Conservation (phyloP, 2,888 invertebrate genomes). For the Apoderus coryli region DNA sequence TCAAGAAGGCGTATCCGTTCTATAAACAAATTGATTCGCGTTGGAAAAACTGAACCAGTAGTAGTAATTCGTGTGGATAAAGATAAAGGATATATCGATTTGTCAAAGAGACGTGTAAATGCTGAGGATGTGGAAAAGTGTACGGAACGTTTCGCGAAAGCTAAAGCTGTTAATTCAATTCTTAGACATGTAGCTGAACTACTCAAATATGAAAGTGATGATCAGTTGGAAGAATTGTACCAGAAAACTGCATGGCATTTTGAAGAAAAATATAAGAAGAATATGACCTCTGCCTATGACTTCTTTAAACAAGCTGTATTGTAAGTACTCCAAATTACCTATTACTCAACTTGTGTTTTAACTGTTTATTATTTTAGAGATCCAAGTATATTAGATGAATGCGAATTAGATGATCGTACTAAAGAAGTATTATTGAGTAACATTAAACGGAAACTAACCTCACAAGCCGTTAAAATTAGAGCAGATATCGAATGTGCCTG, state of each 20-base stretch:
- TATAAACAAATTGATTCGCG: constrained; percentile 96
- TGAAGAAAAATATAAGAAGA: constrained; percentile 90
- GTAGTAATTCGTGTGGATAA: constrained; percentile 99
- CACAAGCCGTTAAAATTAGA: constrained; percentile 92
- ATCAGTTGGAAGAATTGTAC: constrained; percentile 89
- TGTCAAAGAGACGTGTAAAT: constrained; percentile 96
- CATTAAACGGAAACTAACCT: constrained; percentile 90
- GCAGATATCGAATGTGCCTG: constrained; percentile 89
- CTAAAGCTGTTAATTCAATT: constrained; percentile 96
- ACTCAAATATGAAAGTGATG: constrained; percentile 77
- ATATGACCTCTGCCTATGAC: constrained; percentile 92
- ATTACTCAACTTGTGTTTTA: neutral
- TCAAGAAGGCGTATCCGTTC: constrained; percentile 97
- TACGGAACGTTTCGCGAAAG: constrained; percentile 96
- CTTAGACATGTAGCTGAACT: constrained; percentile 94
- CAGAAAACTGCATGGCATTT: constrained; percentile 96
- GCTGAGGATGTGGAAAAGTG: constrained; percentile 97
- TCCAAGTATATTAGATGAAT: constrained; percentile 89
- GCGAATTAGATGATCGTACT: constrained; percentile 82
- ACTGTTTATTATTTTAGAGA: constrained; percentile 45
- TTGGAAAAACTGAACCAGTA: constrained; percentile 97
- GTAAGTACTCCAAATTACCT: constrained; percentile 19
- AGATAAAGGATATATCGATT: constrained; percentile 99
- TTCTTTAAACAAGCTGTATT: constrained; percentile 93
- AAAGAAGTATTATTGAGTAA: constrained; percentile 86